Base-by-base conservation (phyloP, 2,113 vertebrate genomes). In the Camarhynchus parvulus region DNA sequence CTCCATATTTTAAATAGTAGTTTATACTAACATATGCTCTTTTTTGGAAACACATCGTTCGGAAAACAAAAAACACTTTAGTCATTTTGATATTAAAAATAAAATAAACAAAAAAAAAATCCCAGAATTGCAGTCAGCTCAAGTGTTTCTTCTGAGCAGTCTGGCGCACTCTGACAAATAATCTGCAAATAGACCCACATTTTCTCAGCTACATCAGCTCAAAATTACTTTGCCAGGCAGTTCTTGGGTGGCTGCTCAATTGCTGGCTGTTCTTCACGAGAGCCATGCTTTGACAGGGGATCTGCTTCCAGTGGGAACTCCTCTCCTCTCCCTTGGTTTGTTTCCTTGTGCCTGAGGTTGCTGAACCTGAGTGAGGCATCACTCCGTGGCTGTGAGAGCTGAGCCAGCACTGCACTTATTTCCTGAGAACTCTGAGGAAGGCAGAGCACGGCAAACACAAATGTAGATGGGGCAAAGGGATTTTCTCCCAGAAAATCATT, bases 221-320 rank as follows among this genome's bases (percentile, higher is more conserved):
- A 89, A 87, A 95, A 89, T 95, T 68, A 92, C 89, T 92, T 87
- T 84, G 66, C 77, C 62, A 85, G 74, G 81, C 78, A 92, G 16
- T 69, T 85, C 63, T 79, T 76, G 67, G 62, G 74, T 50, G 70
- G 49, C 30, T 91, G 91, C 68, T 95, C 83, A 84, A 3, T 56
- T 87, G 39, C 58, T 80, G 82, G 42, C 63, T 7, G 24, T 68
- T 94, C 89, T 82, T 92, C 52, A 46, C 3, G n/a, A 67, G 49
- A 89, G 41, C 58, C 64, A 23, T 5, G 5, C 84, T 87, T 75
- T 95, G 87, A 87, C 77, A 91, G 73, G 18, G 1, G 28, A 87
- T 46, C 52, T 89, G n/a, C 76, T 87, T 84, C 58, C 42, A 68
- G n/a, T 35, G 81, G 83, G 52, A 41, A 79, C 56, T 44, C 33